Evolutionary conservation across 2,113 vertebrate genomes (phyloP).

Genomic region (Python bivittatus): DNA sequence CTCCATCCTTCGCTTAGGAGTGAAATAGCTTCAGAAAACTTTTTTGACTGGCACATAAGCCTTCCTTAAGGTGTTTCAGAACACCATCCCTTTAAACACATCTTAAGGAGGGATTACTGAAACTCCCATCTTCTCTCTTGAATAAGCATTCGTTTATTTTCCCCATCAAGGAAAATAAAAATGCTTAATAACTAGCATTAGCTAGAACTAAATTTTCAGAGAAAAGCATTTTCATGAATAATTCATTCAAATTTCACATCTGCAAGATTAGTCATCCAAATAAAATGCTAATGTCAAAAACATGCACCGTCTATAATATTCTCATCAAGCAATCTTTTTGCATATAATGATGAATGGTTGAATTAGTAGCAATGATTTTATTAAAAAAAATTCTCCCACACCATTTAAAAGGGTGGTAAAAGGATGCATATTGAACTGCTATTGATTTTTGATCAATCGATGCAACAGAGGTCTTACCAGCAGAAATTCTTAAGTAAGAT

Average conservation of each 20-base stretch:
- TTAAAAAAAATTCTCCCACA: conserved; percentile 75
- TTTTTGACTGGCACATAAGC: background rate
- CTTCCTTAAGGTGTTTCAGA: background rate
- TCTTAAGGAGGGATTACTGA: conserved; percentile 15
- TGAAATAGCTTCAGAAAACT: background rate
- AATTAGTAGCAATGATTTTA: conserved; percentile 83
- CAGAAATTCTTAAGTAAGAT: background rate
- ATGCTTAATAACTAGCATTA: conserved; percentile 80
- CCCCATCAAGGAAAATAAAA: conserved; percentile 74
- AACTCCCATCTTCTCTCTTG: conserved; percentile 13
- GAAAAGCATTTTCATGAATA: conserved; percentile 80
- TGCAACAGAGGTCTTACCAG: background rate
- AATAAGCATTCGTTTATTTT: conserved; percentile 64
- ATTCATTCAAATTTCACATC: conserved; percentile 83
- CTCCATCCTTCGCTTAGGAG: background rate
- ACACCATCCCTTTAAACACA: conserved; percentile 17
- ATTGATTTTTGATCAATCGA: conserved; percentile 41
- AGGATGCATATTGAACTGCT: conserved; percentile 44
- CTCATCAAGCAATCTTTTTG: conserved; percentile 84
- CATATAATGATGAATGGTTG: conserved; percentile 84
- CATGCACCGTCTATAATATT: conserved; percentile 81
- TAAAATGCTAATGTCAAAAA: conserved; percentile 87
- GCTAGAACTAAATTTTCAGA: conserved; percentile 80
- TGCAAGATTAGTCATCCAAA: conserved; percentile 87
- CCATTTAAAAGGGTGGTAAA: conserved; percentile 49